These are phyloP conservation scores for Hyles lineata DNA, from an alignment of 2,888 invertebrate species.

Conservation along the genomic window DNA sequence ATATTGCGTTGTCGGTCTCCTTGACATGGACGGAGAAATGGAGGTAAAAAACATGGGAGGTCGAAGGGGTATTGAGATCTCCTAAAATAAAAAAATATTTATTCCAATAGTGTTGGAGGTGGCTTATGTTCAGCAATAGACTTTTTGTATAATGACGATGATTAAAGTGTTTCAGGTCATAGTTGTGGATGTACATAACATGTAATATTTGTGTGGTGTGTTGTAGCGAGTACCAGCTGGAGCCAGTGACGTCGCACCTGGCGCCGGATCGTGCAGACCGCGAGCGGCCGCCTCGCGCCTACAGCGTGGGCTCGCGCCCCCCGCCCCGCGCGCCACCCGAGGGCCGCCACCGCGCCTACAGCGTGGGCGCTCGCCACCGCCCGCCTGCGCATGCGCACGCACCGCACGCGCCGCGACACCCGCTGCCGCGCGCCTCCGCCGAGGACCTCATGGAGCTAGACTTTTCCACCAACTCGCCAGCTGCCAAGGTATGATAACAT, in stretches of 20 bases:
- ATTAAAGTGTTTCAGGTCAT: no score
- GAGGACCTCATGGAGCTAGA: slow-evolving; percentile 93
- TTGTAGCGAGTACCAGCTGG: slow-evolving; percentile 89
- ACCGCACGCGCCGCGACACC: slow-evolving; percentile 37
- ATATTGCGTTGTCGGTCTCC: no score
- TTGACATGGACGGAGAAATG: no score
- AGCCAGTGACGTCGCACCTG: slow-evolving; percentile 91
- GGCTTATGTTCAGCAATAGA: no score
- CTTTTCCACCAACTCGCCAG: slow-evolving; percentile 67
- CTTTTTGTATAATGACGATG: no score
- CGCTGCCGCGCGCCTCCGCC: slow-evolving; percentile 80
- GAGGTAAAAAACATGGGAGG: no score
- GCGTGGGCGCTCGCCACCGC: slow-evolving; percentile 85
- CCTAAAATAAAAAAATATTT: no score
- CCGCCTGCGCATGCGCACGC: slow-evolving; percentile 39
- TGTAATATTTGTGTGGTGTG: no score
- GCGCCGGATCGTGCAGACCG: slow-evolving; percentile 86
- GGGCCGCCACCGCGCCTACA: slow-evolving; percentile 89
- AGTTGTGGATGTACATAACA: no score
- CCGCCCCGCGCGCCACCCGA: slow-evolving; percentile 52
- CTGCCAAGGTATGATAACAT: slow-evolving; percentile 50
- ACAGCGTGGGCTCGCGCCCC: slow-evolving; percentile 77
- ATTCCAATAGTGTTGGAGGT: no score
- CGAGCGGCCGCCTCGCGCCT: slow-evolving; percentile 85
- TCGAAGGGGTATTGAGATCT: no score